Evolutionary conservation across 2,113 vertebrate species (phyloP).

Genomic region (Tursiops truncatus): DNA sequence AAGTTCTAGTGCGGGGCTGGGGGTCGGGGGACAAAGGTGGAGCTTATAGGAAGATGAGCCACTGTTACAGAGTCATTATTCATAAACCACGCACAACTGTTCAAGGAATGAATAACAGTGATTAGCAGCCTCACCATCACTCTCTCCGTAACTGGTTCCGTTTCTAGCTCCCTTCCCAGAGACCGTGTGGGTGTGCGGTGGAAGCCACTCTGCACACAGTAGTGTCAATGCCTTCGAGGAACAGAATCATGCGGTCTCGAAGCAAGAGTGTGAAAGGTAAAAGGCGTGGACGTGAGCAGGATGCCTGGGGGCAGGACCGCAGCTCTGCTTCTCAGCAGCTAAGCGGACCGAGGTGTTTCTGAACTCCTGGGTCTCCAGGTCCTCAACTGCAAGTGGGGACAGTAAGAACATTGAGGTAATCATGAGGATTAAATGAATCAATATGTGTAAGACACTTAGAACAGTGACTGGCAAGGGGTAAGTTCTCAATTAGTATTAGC

Average conservation of each 20-base stretch:
- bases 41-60: background rate
- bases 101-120: background rate
- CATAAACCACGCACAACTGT: background rate
- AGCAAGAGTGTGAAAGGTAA: background rate
- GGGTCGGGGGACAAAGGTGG: rapidly evolving
- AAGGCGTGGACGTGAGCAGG: background rate
- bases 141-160: background rate
- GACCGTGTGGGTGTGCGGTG: rapidly evolving
- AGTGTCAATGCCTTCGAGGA: background rate
- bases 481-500: background rate
- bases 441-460: background rate
- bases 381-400: background rate
- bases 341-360: background rate
- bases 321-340: background rate
- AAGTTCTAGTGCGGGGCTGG: rapidly evolving
- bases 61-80: background rate
- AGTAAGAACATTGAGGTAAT: background rate
- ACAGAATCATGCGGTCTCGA: rapidly evolving
- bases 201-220: background rate
- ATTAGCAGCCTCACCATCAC: background rate
- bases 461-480: background rate
- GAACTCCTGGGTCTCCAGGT: background rate
- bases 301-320: background rate
- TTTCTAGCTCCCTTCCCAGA: background rate
- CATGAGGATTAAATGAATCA: background rate